Base-by-base conservation (phyloP, 37 sponge, comb jelly and placozoan species). In the Mnemiopsis leidyi region DNA sequence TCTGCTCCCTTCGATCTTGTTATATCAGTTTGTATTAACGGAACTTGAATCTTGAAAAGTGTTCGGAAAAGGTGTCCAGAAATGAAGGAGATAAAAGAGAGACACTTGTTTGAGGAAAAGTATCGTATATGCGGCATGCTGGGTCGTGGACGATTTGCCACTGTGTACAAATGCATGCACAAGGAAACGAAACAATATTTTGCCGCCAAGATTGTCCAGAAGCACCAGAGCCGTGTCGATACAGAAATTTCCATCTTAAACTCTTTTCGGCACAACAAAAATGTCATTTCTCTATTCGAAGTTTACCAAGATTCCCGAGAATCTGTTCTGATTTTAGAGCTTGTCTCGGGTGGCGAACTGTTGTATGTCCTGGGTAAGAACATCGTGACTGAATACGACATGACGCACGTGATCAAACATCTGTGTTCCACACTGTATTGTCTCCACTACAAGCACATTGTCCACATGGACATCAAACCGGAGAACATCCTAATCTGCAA, bases 391-490 rank as follows among this genome's bases (percentile, higher is more conserved):
- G 90, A 85, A 37, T 85, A 85, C 90, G 90, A 85, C 29, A 35
- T 85, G 61, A 38, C 61, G 1, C 90, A 85, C 29, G 90, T 85
- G 23, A 37, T 85, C 2, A 85, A 85, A 26, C 90, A 39, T 16
- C 61, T 85, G 7, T 85, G 90, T 39, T 40, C 40, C 48, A 40
- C 90, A 0, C 90, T 85, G 30, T 85, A 85, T 26, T 85, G 90
- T 26, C 90, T 85, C 0, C 90, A 85, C 29, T 85, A 85, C 90
- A 85, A 85, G 39, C 61, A 85, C 90, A 33, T 85, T 7, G 61
- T 85, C 16, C 90, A 85, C 61, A 85, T 40, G 90, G 90, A 85
- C n/a, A 40, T 85, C n/a, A 85, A 85, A 40, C 90, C 90, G 3
- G 90, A 85, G 26, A 85, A 85, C 90, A 40, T 85, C 2, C 40